A percentile compares a stretch with the other conserved stretches of the same genome.
Evolutionary conservation across 2,888 invertebrate genomes (phyloP).

Genomic region (Amphiduros pacificus): DNA sequence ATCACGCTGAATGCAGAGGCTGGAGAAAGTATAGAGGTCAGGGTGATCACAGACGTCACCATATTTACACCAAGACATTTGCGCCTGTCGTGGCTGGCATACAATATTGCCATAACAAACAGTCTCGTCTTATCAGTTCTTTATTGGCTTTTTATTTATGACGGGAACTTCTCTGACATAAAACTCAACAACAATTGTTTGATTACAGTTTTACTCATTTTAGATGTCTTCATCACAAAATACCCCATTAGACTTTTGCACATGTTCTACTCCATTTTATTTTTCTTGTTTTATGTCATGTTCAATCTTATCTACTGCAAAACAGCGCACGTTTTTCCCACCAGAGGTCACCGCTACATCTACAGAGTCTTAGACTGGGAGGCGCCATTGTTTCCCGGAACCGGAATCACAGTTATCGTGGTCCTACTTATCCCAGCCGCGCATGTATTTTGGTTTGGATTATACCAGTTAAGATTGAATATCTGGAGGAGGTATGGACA

Average conservation of each 20-base stretch:
- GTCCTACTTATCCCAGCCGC: not conserved
- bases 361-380: not conserved
- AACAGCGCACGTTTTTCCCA: no score
- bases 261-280: not conserved
- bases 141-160: not conserved
- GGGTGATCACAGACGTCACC: not conserved
- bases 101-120: not conserved
- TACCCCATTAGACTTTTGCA: not conserved
- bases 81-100: not conserved
- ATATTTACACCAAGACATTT: not conserved
- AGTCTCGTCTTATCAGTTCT: not conserved
- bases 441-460: not conserved
- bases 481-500: not conserved
- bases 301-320: not conserved
- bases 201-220: not conserved
- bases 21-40: slow-evolving; percentile 1
- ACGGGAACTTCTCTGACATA: not conserved
- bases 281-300: not conserved
- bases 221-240: not conserved
- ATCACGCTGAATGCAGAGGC: slow-evolving; percentile 4
- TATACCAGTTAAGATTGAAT: not conserved
- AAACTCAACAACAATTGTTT: not conserved
- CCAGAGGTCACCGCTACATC: not conserved
- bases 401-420: not conserved
- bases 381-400: not conserved